Evolutionary conservation across 2,888 invertebrate genomes (phyloP).

Genomic region (Drosophila longiperda): DNA sequence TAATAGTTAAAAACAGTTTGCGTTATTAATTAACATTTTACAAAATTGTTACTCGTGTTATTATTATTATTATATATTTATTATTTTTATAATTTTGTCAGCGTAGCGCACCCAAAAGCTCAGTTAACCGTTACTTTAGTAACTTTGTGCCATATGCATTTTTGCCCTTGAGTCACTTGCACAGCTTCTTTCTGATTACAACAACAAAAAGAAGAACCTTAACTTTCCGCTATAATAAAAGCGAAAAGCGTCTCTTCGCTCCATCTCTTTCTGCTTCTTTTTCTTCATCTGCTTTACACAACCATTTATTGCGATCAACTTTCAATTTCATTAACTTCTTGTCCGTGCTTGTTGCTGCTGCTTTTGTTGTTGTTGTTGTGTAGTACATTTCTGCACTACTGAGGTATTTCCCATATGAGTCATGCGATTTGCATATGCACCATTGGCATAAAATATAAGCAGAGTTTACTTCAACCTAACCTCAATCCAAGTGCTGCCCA

Average conservation of each 20-base stretch:
- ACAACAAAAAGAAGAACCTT: conserved; percentile 14
- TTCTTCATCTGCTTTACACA: conserved; percentile 17
- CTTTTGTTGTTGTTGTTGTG: conserved; percentile 18
- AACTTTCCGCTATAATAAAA: conserved; percentile 24
- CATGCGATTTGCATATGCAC: conserved; percentile 59
- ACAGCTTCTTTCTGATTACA: conserved; percentile 15
- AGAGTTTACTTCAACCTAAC: conserved; percentile 39
- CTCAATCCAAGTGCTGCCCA: conserved; percentile 46
- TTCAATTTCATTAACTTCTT: conserved; percentile 71
- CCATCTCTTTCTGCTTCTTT: conserved; percentile 17
- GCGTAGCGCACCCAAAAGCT: background rate
- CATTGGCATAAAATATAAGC: conserved; percentile 31
- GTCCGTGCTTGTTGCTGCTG: conserved; percentile 21
- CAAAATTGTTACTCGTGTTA: background rate
- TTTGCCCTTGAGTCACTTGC: conserved; percentile 6
- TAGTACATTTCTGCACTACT: conserved; percentile 40
- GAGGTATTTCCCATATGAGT: conserved; percentile 74
- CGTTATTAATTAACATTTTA: background rate
- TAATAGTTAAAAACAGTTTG: background rate
- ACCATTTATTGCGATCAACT: conserved; percentile 61
- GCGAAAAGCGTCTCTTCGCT: conserved; percentile 20
- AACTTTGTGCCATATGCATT: conserved; percentile 13
- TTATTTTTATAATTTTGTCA: no score
- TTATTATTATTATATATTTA: background rate
- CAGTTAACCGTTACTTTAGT: background rate